Conservation (phyloP, 2,888 invertebrate genomes). For the Leucophenga maculata region DNA sequence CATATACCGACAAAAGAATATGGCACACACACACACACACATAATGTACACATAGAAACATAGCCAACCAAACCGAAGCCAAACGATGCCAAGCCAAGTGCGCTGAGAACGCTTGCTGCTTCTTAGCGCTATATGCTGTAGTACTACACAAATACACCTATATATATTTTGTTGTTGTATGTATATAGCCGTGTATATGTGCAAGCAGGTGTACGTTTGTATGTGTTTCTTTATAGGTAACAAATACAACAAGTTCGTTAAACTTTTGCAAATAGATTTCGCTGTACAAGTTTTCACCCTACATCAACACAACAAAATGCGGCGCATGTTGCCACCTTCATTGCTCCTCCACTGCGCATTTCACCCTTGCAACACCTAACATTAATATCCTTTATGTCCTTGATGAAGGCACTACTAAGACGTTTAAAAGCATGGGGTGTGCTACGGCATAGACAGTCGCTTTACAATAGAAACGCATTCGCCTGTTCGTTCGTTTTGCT, state of each 20-base stretch:
- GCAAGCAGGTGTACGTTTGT: slow-evolving; percentile 23
- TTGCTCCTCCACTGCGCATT: too few species aligned
- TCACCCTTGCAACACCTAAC: neutral
- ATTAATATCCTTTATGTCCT: slow-evolving; percentile 52
- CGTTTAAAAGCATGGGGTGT: neutral
- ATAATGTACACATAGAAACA: slow-evolving; percentile 1
- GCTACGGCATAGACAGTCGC: slow-evolving; percentile 1
- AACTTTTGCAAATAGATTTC: slow-evolving; percentile 55
- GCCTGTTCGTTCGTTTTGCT: neutral
- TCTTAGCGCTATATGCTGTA: slow-evolving; percentile 1
- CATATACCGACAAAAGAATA: neutral
- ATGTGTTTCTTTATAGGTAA: slow-evolving; percentile 24
- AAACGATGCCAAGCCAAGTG: too few species aligned
- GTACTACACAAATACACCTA: neutral
- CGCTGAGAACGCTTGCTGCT: too few species aligned
- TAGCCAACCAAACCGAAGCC: too few species aligned
- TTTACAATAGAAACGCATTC: slow-evolving; percentile 16
- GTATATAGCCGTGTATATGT: neutral
- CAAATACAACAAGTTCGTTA: slow-evolving; percentile 54
- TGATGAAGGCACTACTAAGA: slow-evolving; percentile 32
- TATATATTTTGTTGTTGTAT: neutral
- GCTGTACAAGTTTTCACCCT: slow-evolving; percentile 2
- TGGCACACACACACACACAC: slow-evolving; percentile 6
- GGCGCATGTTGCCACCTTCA: neutral
- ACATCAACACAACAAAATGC: neutral